Base-by-base conservation (phyloP, 2,888 invertebrate species). In the Limenitis camilla region DNA sequence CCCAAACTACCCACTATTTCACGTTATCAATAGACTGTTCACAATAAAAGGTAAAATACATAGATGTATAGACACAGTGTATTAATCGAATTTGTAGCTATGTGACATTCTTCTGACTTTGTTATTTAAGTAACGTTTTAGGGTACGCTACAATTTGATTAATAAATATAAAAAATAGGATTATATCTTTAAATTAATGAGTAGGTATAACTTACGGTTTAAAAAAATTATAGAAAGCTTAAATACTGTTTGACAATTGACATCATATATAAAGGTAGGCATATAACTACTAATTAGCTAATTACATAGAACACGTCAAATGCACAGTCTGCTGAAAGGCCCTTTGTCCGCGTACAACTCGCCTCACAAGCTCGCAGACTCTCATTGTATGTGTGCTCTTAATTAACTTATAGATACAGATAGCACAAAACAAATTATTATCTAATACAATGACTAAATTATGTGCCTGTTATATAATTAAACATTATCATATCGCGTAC, bases 321-420 rank as follows among this genome's bases (percentile, higher is more conserved):
- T 74, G 74, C 62, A 62, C 78, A 80, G 82, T 74, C 47, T 64
- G 61, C 72, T 76, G 72, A 82, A 82, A 77, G 77, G 68, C 61
- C 69, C 69, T 76, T 84, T 85, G 85, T 84, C 60, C 67, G 63
- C 43, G 40, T 54, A 43, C 59, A 67, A 66, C 49, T 44, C 51
- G 48, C 69, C 65, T 29, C 45, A 29, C 6, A 71, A 72, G 68
- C 68, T 63, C 69, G 69, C 74, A 71, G 60, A 55, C 64, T 66
- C 72, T 71, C 74, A 76, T 44, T 68, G 63, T 38, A 40, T 32
- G 40, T 49, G n/a, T 65, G 76, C 63, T 75, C 67, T 67, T 79
- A 81, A 84, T 85, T 83, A 81, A 77, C 76, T 78, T 72, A 75
- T 73, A 68, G 60, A 61, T 56, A 68, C 65, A 68, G 67, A 72